Evolutionary conservation across 2,113 vertebrate species (phyloP).

Genomic region (Cheilinus undulatus): DNA sequence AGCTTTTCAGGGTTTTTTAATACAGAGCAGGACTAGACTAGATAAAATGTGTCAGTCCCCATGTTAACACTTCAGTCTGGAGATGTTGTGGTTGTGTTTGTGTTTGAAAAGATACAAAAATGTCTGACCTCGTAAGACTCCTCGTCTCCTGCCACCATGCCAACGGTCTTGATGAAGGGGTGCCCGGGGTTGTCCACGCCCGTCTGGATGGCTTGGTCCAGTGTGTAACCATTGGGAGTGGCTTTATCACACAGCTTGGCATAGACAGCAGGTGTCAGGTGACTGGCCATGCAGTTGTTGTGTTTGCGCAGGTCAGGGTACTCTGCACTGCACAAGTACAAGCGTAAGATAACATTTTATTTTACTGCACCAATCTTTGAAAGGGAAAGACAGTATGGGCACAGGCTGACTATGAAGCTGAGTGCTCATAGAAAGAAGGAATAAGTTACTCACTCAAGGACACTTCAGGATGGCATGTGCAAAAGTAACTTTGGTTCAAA

Average conservation of each 20-base stretch:
- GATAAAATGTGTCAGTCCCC: too few species aligned
- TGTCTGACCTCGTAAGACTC: slow-evolving; percentile 93
- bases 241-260: slow-evolving; percentile 90
- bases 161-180: slow-evolving; percentile 92
- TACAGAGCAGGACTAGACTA: too few species aligned
- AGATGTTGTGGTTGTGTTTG: background rate
- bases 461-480: background rate
- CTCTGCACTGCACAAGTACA: slow-evolving; percentile 87
- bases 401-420: background rate
- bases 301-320: slow-evolving; percentile 97
- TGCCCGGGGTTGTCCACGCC: slow-evolving; percentile 98
- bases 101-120: background rate
- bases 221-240: slow-evolving; percentile 92
- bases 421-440: slow-evolving; percentile 3
- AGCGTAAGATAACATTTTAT: slow-evolving; percentile 10
- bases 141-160: slow-evolving; percentile 95
- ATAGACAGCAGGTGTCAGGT: slow-evolving; percentile 93
- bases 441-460: slow-evolving; percentile 9
- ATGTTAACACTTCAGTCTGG: too few species aligned
- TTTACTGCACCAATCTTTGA: background rate
- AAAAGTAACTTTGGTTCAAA: background rate
- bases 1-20: too few species aligned
- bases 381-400: background rate
- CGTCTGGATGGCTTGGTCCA: slow-evolving; percentile 98
- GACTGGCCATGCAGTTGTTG: slow-evolving; percentile 98